Evolutionary conservation across 2,113 vertebrate genomes (phyloP), one percentile per base, ranked within the genome.

Genomic region (Myodes glareolus): DNA sequence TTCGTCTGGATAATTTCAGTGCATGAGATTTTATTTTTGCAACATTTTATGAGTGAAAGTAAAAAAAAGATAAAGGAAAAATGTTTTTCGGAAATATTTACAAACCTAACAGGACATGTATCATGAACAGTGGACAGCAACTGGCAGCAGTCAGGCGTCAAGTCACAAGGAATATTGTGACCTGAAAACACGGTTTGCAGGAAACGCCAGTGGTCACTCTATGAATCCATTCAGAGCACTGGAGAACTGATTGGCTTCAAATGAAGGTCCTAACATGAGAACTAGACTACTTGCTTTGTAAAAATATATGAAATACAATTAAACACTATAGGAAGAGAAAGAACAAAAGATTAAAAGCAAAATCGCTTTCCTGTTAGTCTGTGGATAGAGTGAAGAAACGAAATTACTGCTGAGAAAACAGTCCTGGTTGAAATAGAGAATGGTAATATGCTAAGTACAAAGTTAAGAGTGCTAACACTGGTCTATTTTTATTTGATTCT

Each of bases 401-500:
- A 6, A 36, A 67, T 42, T 33, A 86, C 47, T 3, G 14, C 8
- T 25, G 42, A 86, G 58, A 21, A 42, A 95, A 72, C 16, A 27
- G 85, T 25, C 12, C 39, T 96, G 25, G 9, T 1, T 78, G 5
- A 17, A 89, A 81, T 70, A 7, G 27, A 95, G 93, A 82, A 5
- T 23, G 10, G 31, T 50, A 86, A 77, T 4, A 39, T 36, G 3
- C 0, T 47, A 88, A 92, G 47, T 31, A 92, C 11, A 88, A 92
- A 76, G n/a, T 23, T 82, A 42, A 23, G 39, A 42, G 9, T 91
- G 92, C 42, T 86, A 75, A 93, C 1, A 50, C 3, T 72, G 58
- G 95, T 94, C 50, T 82, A 45, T 76, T 77, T 94, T 47, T 67
- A 91, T 42, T 31, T 94, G 82, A 93, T 91, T 94, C 94, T 63